A percentile compares a stretch with the other conserved stretches of the same genome.
Evolutionary conservation across 2,113 vertebrate species (phyloP).

Genomic region (Trogon surrucura): DNA sequence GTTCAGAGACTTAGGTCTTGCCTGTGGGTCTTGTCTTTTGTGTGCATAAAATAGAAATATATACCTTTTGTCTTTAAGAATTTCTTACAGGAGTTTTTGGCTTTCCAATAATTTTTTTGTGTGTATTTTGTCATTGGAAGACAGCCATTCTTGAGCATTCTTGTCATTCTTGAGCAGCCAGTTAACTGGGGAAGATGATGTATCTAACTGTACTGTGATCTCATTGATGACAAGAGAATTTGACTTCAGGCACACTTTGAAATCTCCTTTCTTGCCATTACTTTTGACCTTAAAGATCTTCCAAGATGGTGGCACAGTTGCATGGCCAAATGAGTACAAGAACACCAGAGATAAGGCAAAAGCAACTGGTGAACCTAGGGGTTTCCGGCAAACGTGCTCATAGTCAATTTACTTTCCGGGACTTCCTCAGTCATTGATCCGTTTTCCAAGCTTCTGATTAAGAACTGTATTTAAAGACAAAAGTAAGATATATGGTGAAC

Average conservation of each 20-base stretch:
- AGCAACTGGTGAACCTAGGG: neutral
- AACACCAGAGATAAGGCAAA: neutral
- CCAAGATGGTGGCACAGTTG: neutral
- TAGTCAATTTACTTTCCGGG: neutral
- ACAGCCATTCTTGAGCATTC: neutral
- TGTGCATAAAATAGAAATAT: neutral
- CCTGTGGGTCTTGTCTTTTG: neutral
- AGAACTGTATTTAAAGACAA: neutral
- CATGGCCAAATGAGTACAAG: neutral
- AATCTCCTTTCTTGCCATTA: conserved; percentile 52
- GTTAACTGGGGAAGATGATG: neutral
- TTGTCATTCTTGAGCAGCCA: neutral
- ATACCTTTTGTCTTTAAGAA: neutral
- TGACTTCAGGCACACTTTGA: conserved; percentile 25
- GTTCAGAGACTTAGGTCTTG: neutral
- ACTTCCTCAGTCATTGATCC: neutral
- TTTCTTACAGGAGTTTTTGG: neutral
- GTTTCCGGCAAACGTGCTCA: neutral
- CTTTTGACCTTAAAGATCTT: conserved; percentile 1
- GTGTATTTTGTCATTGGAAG: neutral
- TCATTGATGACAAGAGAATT: conserved; percentile 46
- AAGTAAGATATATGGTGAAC: neutral
- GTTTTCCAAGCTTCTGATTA: conserved; percentile 18
- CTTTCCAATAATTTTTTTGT: neutral
- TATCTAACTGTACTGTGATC: neutral